phyloP scores from a whole-genome alignment of 2,113 vertebrate species.

The Lamprotornis superbus region DNA sequence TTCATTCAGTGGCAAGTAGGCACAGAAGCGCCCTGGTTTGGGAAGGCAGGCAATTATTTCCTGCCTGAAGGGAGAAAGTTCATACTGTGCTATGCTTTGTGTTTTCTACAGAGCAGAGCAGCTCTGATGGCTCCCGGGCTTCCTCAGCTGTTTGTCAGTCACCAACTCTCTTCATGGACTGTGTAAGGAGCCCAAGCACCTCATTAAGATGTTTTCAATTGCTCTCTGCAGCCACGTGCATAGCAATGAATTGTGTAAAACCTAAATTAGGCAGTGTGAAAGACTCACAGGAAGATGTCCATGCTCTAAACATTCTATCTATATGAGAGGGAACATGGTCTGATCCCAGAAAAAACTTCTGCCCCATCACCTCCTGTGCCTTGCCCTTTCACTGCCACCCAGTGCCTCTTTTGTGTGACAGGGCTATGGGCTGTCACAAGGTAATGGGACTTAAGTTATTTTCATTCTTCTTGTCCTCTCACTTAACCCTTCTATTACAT shows the following conservation, averaged over 20 bases:
- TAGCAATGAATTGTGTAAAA: conserved; percentile 1
- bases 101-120: conserved; percentile 22
- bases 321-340: neutral
- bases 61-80: conserved; percentile 63
- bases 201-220: conserved; percentile 54
- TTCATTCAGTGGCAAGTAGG: neutral
- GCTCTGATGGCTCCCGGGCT: conserved; percentile 31
- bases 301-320: neutral
- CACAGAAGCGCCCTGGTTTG: conserved; percentile 33
- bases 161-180: conserved; percentile 21
- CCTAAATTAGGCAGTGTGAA: neutral
- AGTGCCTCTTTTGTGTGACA: neutral
- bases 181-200: conserved; percentile 22
- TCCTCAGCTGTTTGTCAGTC: conserved; percentile 58
- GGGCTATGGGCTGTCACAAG: neutral
- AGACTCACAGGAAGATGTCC: neutral
- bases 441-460: neutral
- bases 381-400: neutral
- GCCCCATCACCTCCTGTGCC: neutral
- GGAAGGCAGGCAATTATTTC: conserved; percentile 63
- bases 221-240: neutral
- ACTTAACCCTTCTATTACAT: neutral
- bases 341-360: neutral
- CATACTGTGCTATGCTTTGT: conserved; percentile 18
- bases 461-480: neutral